Conservation (phyloP, 2,113 vertebrate species). For the Oryzias melastigma region DNA sequence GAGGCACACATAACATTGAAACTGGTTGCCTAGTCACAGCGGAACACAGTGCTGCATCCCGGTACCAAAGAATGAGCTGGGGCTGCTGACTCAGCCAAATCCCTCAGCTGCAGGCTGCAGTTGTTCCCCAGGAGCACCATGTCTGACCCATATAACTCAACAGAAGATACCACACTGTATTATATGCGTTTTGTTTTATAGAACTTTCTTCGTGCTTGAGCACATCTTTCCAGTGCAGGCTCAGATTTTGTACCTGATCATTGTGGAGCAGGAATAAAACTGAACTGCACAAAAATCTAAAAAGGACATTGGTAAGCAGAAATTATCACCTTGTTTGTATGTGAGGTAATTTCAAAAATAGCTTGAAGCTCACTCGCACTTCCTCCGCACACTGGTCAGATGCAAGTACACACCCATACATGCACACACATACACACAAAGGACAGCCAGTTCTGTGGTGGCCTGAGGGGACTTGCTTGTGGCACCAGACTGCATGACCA, state of each 20-base stretch:
- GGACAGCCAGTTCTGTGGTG: constrained; percentile 44
- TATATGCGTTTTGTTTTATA: constrained; percentile 46
- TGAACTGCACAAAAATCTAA: constrained; percentile 9
- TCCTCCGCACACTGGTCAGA: constrained; percentile 30
- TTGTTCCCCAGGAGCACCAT: constrained; percentile 64
- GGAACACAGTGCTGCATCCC: constrained; percentile 60
- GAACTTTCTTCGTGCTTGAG: constrained; percentile 40
- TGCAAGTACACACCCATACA: constrained; percentile 22
- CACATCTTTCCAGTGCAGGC: constrained; percentile 25
- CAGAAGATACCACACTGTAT: constrained; percentile 26
- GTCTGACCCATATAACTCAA: constrained; percentile 71
- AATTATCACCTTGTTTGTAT: constrained; percentile 33
- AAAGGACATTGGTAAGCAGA: constrained; percentile 21
- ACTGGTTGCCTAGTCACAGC: constrained; percentile 74
- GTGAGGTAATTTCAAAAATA: constrained; percentile 38
- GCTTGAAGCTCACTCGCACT: constrained; percentile 26
- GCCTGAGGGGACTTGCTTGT: constrained; percentile 54
- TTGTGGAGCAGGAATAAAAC: neutral
- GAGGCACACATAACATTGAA: constrained; percentile 63
- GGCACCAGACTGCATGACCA: constrained; percentile 50
- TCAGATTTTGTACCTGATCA: constrained; percentile 1
- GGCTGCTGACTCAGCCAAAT: constrained; percentile 72
- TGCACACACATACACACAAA: constrained; percentile 27
- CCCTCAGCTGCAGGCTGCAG: constrained; percentile 71
- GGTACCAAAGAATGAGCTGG: constrained; percentile 61